Evolutionary conservation across 2,797 vertebrate species (phyloP).

Genomic region (Orestias chungarensis): DNA sequence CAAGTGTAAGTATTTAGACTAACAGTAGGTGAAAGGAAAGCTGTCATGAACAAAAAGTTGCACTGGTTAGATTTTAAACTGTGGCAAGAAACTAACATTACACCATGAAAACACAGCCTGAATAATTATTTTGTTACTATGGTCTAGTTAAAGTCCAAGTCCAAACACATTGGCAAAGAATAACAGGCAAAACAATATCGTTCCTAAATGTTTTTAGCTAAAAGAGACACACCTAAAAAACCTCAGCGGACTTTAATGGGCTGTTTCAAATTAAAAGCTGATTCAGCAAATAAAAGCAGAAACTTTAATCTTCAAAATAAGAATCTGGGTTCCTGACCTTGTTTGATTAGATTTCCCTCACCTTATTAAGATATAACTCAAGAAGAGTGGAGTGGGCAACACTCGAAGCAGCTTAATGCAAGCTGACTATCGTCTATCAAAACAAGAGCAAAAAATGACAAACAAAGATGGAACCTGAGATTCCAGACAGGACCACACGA

Average conservation of each 20-base stretch:
- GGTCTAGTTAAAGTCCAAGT: too few species aligned
- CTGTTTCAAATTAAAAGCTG: too few species aligned
- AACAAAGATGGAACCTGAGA: constrained; percentile 45
- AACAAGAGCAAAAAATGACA: constrained; percentile 48
- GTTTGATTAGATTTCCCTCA: background rate
- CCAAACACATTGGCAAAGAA: too few species aligned
- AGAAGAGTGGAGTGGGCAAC: too few species aligned
- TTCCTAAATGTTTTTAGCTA: too few species aligned
- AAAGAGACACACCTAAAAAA: too few species aligned
- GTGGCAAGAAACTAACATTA: background rate
- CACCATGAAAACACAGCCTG: background rate
- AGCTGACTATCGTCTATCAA: constrained; percentile 42
- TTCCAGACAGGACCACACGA: constrained; percentile 47
- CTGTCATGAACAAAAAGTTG: background rate
- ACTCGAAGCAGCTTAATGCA: constrained; percentile 18
- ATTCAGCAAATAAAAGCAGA: background rate
- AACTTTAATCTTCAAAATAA: background rate
- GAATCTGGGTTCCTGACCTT: background rate
- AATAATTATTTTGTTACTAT: background rate
- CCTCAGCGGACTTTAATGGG: too few species aligned
- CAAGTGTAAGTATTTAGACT: too few species aligned
- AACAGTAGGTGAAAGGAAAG: background rate
- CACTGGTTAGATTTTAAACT: background rate
- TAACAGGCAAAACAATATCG: too few species aligned
- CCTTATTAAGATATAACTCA: constrained; percentile 14